Conservation (phyloP, 2,888 invertebrate species). For the Microctonus brassicae region DNA sequence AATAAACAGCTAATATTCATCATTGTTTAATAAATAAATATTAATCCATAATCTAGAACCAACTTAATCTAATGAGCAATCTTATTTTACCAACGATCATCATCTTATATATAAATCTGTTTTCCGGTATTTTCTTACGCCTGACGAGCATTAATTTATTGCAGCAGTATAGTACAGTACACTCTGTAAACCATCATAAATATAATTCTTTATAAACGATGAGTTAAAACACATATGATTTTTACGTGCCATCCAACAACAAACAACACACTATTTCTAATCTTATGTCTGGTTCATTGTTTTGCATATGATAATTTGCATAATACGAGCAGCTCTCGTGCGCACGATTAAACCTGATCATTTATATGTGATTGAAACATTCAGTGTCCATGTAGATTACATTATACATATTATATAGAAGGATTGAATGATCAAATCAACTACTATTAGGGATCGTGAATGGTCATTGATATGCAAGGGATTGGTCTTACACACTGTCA, state of each 20-base stretch:
- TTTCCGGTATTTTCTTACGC: constrained; percentile 41
- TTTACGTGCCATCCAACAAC: neutral
- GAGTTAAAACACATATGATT: neutral
- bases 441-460: constrained; percentile 38
- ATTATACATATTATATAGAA: constrained; percentile 1
- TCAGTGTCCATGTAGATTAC: constrained; percentile 10
- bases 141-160: constrained; percentile 28
- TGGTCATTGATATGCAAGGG: constrained; percentile 38
- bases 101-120: constrained; percentile 33
- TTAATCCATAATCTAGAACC: neutral
- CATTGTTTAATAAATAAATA: neutral
- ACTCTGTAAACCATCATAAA: constrained; percentile 13
- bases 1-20: too few species aligned
- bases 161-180: neutral
- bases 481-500: constrained; percentile 28
- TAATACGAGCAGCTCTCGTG: constrained; percentile 27
- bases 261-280: neutral
- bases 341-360: constrained; percentile 29
- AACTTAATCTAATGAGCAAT: constrained; percentile 15
- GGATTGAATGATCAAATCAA: constrained; percentile 24
- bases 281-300: constrained; percentile 1
- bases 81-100: neutral
- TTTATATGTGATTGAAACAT: constrained; percentile 24
- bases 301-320: constrained; percentile 22
- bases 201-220: neutral